Base-by-base conservation (phyloP, 92 coral and sea anemone species). In the Heteractis magnifica region DNA sequence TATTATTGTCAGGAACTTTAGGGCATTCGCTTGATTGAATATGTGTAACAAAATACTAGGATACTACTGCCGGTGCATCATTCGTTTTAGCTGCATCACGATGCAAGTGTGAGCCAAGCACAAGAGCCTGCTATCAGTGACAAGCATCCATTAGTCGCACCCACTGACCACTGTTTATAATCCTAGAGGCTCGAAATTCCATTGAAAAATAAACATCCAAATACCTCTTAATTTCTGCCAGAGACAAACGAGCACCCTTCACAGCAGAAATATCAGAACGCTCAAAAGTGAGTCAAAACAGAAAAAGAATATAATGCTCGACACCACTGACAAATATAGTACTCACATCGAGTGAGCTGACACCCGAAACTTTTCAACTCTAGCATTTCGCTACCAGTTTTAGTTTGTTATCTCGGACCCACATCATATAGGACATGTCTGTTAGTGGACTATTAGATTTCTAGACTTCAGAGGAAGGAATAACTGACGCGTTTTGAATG, bases 401-500 rank as follows among this genome's bases (percentile, higher is more conserved):
- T 15, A 5, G 6, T 59, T 68, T 10, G 48, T 68, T 68, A 68
- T 68, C 73, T 68, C 49, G 15, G 58, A 13, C 49, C 1, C 12
- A 21, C 73, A 68, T 68, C 73, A 68, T 68, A 53, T 53, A 68
- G 23, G 44, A 68, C 14, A 0, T 68, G 73, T 68, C 73, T 68
- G 73, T 68, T 68, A 68, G 73, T 68, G 73, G 26, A 68, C 73
- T 68, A 68, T 68, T 68, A 68, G 73, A 68, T 68, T 68, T 68
- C 73, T 48, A 68, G 73, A 23, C 73, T 68, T 20, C 73, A 68
- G 73, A 68, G 73, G 41, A 20, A 11, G 49, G 49, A 23, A 68
- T 68, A 26, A 5, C 15, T 68, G 15, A 68, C 44, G 13, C 15
- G 73, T 23, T 68, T 68, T 26, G 73, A 68, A 68, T 68, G 49